Conservation (phyloP, 2,888 invertebrate genomes). For the Allolobophora icterica region DNA sequence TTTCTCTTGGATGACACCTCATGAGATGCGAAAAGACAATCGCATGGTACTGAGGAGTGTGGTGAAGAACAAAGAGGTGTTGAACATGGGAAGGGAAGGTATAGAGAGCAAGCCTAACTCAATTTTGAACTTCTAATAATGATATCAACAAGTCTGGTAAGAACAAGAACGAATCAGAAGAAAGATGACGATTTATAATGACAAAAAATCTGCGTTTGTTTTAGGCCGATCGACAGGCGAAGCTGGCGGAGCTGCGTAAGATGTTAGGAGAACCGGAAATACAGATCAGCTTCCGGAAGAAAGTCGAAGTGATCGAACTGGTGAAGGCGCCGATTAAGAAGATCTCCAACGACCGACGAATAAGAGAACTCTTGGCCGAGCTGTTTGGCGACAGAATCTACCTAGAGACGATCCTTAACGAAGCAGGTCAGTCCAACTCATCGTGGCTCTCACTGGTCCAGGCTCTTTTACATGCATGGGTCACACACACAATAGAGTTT, state of each 20-base stretch:
- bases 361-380: slow-evolving; percentile 74
- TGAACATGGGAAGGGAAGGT: too few species aligned
- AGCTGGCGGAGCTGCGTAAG: background rate
- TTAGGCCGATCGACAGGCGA: background rate
- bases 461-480: background rate
- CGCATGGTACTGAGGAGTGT: too few species aligned
- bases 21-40: too few species aligned
- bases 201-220: background rate
- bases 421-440: slow-evolving; percentile 68
- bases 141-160: too few species aligned
- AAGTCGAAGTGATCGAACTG: background rate
- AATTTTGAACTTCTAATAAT: too few species aligned
- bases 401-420: slow-evolving; percentile 79
- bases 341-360: slow-evolving; percentile 53
- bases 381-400: slow-evolving; percentile 82
- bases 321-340: slow-evolving; percentile 27
- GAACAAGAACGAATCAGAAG: too few species aligned
- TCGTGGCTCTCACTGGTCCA: background rate
- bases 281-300: slow-evolving; percentile 25
- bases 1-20: too few species aligned
- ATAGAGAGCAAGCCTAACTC: too few species aligned
- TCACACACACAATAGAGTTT: too few species aligned
- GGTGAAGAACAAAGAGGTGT: too few species aligned
- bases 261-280: slow-evolving; percentile 22
- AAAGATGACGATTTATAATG: background rate